Conservation (phyloP, 2,113 vertebrate genomes). For the Plecotus auritus region DNA sequence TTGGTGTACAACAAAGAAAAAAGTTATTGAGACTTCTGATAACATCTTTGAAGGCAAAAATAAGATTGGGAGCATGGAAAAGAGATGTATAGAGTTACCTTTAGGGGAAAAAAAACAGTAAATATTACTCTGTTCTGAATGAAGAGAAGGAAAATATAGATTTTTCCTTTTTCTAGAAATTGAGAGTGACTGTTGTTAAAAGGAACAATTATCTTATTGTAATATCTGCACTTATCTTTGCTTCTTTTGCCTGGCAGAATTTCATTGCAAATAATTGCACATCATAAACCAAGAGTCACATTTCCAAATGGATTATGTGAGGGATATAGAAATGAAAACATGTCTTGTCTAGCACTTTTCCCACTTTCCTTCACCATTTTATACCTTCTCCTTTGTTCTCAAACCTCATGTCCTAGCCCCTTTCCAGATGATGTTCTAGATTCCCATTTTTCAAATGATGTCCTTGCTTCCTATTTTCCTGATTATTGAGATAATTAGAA, state of each 20-base stretch:
- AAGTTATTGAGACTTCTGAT: neutral
- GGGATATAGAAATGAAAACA: neutral
- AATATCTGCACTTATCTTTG: neutral
- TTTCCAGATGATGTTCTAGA: neutral
- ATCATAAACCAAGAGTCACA: neutral
- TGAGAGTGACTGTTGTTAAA: neutral
- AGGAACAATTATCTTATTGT: conserved; percentile 11
- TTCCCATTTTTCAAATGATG: neutral
- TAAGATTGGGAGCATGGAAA: neutral
- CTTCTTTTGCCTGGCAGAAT: neutral
- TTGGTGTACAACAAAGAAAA: neutral
- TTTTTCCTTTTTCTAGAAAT: neutral
- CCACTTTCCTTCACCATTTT: neutral
- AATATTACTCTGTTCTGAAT: neutral
- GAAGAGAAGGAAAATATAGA: neutral
- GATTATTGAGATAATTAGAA: neutral
- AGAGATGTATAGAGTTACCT: neutral
- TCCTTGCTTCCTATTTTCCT: neutral
- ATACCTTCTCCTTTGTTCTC: neutral
- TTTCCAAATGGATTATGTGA: neutral
- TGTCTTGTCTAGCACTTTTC: neutral
- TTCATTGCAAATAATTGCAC: neutral
- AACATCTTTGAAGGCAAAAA: neutral
- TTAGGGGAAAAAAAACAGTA: neutral
- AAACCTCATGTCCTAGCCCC: neutral